Evolutionary conservation across 2,113 vertebrate genomes (phyloP).

Genomic region (Sinocyclocheilus maitianheensis): DNA sequence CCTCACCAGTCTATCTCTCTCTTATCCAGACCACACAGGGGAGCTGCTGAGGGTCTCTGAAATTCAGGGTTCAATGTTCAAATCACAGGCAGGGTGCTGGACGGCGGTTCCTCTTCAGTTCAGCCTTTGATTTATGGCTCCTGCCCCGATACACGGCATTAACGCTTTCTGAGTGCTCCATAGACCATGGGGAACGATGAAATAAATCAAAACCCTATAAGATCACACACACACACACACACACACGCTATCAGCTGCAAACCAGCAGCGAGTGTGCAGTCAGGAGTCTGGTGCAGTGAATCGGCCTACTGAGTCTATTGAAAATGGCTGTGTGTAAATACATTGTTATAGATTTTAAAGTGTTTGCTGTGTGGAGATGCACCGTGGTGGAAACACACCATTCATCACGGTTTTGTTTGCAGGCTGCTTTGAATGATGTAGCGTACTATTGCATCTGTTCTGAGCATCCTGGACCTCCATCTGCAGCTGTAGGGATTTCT

Average conservation of each 20-base stretch:
- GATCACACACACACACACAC: not conserved
- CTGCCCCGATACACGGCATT: not conserved
- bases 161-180: slow-evolving; percentile 20
- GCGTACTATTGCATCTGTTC: slow-evolving; percentile 45
- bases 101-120: not conserved
- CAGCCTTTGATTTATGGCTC: slow-evolving; percentile 39
- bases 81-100: not conserved
- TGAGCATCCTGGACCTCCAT: slow-evolving; percentile 23
- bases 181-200: slow-evolving; percentile 23
- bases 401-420: slow-evolving; percentile 56
- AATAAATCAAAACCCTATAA: slow-evolving; percentile 19
- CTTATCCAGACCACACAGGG: slow-evolving; percentile 9
- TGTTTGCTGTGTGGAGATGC: slow-evolving; percentile 30
- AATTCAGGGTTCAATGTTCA: not conserved
- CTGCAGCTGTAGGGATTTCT: slow-evolving; percentile 43
- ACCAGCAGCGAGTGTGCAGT: not conserved
- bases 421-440: slow-evolving; percentile 63
- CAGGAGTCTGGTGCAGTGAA: slow-evolving; percentile 14
- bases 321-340: not conserved
- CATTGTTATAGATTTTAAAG: slow-evolving; percentile 24
- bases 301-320: not conserved
- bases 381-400: slow-evolving; percentile 33
- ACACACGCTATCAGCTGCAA: not conserved
- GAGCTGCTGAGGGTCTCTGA: slow-evolving; percentile 20
- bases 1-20: not conserved